Base-by-base conservation (phyloP, 2,797 vertebrate species). In the Sebastes iracundus region DNA sequence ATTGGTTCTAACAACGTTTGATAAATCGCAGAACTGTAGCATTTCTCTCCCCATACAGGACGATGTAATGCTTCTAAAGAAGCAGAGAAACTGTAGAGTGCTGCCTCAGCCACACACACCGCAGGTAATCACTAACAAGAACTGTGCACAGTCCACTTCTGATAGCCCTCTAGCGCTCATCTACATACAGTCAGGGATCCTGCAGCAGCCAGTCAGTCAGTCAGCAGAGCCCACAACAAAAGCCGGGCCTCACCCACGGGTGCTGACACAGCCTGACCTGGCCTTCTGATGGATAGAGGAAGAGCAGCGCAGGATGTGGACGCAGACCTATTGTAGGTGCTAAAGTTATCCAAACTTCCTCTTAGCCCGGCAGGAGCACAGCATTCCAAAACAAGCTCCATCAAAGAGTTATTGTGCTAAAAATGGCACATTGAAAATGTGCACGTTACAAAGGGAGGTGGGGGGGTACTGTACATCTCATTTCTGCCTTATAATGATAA, bases 241-340 rank as follows among this genome's bases (percentile, higher is more conserved):
- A 85, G 70, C 82, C 68, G 23, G 80, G 68, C 84, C 85, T 80
- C 68, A 28, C 75, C 71, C 83, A 52, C 32, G 67, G 66, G 56
- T 92, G 93, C 91, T 94, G 92, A 93, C 91, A 63, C 89, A 91
- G 87, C 84, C 82, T 66, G 81, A 76, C 75, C 78, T 68, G 82
- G 82, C 76, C 79, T 56, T 79, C 67, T 82, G 75, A 66, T 61
- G 32, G 59, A 82, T 18, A 83, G 69, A 76, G 86, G 72, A 89
- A 83, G 62, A 82, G 71, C 68, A 52, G 59, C 14, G 58, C 78
- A 89, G 93, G 90, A 92, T 84, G 82, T 84, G 83, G 72, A 85
- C 1, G 72, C 81, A 62, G 79, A 30, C 68, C 81, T 77, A 84
- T 82, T 88, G 88, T 88, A 82, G 77, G 68, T 32, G 70, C 53